Conservation (phyloP, 2,113 vertebrate species). For the Pseudorhombus dupliciocellatus region DNA sequence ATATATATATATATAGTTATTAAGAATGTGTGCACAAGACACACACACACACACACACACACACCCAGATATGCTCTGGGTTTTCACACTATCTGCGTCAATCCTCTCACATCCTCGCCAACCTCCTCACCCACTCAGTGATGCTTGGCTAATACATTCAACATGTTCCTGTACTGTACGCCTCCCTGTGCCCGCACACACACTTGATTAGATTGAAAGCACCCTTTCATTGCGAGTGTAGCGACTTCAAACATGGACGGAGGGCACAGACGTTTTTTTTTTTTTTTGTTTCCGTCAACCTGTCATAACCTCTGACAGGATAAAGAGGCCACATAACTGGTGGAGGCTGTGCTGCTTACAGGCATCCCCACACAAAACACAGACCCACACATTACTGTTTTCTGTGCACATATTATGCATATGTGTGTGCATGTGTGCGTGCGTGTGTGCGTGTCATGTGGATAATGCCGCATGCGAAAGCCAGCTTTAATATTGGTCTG, state of each 20-base stretch:
- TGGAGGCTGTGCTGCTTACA: slow-evolving; percentile 46
- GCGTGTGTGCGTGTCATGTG: slow-evolving; percentile 54
- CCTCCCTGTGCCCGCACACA: slow-evolving; percentile 47
- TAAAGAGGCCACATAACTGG: slow-evolving; percentile 46
- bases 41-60: slow-evolving; percentile 1
- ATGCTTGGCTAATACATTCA: slow-evolving; percentile 64
- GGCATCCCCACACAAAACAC: slow-evolving; percentile 36
- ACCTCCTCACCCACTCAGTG: slow-evolving; percentile 49
- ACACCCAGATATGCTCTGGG: slow-evolving; percentile 33
- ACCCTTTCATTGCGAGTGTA: slow-evolving; percentile 48
- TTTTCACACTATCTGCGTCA: slow-evolving; percentile 35
- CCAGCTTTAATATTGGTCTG: slow-evolving; percentile 81
- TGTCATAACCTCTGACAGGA: slow-evolving; percentile 61
- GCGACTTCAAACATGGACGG: slow-evolving; percentile 37
- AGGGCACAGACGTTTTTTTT: slow-evolving; percentile 54
- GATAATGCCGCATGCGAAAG: slow-evolving; percentile 72
- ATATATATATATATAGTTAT: slow-evolving; percentile 15
- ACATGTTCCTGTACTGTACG: slow-evolving; percentile 52
- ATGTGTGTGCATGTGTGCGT: slow-evolving; percentile 38
- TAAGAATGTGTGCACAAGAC: slow-evolving; percentile 1
- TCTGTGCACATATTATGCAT: slow-evolving; percentile 37
- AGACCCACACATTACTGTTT: slow-evolving; percentile 33
- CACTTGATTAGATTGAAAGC: slow-evolving; percentile 61
- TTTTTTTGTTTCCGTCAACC: slow-evolving; percentile 28
- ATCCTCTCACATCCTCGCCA: slow-evolving; percentile 28